phyloP scores from a whole-genome alignment of 2,113 vertebrate species.

The Chaetura pelagica region DNA sequence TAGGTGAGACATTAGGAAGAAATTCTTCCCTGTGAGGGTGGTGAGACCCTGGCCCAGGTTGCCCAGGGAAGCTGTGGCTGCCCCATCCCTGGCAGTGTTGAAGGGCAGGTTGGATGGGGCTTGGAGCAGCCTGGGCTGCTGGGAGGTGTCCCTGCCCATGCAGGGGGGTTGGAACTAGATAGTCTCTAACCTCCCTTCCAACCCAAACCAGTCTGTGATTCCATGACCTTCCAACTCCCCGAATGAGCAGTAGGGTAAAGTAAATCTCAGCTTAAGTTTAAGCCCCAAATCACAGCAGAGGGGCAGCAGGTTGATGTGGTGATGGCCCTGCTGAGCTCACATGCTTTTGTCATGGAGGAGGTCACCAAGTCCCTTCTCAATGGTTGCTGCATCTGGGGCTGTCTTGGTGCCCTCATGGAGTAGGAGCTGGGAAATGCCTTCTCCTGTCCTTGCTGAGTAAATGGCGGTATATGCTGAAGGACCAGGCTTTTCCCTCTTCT shows the following conservation, averaged over 20 bases:
- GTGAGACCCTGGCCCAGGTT: too few relatives aligned
- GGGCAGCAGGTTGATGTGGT: too few relatives aligned
- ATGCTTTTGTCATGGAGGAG: accelerated
- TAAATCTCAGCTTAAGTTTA: not conserved
- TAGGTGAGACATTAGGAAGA: too few relatives aligned
- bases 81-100: too few relatives aligned
- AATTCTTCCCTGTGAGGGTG: too few relatives aligned
- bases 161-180: too few relatives aligned
- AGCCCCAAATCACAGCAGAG: not conserved
- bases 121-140: too few relatives aligned
- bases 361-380: accelerated
- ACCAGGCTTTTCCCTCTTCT: not conserved
- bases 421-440: accelerated
- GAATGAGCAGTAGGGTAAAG: not conserved
- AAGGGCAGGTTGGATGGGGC: too few relatives aligned
- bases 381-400: not conserved
- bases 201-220: too few relatives aligned
- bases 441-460: not conserved
- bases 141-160: too few relatives aligned
- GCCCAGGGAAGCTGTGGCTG: too few relatives aligned
- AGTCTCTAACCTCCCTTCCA: too few relatives aligned
- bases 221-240: not conserved
- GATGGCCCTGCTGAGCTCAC: not conserved
- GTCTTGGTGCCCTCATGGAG: accelerated
- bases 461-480: accelerated